phyloP scores from a whole-genome alignment of 30 jellyfish, hydroid and myxozoan genomes.

The Cassiopea xamachana region DNA sequence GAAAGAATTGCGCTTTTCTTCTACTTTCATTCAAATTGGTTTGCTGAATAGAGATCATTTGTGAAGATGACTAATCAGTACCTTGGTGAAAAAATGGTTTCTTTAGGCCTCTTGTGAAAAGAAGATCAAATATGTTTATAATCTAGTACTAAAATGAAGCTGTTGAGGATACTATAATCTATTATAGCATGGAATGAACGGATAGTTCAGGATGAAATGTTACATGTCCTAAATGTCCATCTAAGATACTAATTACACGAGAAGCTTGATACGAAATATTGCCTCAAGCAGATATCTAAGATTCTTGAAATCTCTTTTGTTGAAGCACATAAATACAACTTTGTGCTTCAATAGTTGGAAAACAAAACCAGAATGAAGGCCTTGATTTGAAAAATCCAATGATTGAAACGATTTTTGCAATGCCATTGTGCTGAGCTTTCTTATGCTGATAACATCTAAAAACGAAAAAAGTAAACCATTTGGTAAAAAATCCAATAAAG shows the following conservation, averaged over 20 bases:
- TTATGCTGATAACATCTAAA: conserved; percentile 30
- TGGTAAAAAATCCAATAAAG: neutral
- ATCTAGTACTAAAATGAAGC: too few species aligned
- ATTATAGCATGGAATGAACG: neutral
- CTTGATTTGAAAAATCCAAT: neutral
- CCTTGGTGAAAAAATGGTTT: too few species aligned
- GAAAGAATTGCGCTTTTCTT: too few species aligned
- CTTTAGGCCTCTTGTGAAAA: too few species aligned
- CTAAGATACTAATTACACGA: neutral
- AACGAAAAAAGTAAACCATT: neutral
- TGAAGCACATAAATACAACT: conserved; percentile 16
- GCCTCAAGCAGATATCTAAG: conserved; percentile 28
- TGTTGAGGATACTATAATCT: too few species aligned
- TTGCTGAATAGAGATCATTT: too few species aligned
- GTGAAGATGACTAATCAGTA: too few species aligned
- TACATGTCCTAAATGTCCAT: neutral
- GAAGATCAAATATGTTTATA: too few species aligned
- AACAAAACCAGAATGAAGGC: neutral
- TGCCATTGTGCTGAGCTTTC: neutral
- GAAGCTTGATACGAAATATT: conserved; percentile 11
- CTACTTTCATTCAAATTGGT: too few species aligned
- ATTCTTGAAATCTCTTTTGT: conserved; percentile 11
- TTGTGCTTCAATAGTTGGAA: neutral
- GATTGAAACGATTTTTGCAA: neutral
- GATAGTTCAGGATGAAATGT: too few species aligned